Conservation (phyloP, 2,888 invertebrate genomes). For the Nephrotoma appendiculata region DNA sequence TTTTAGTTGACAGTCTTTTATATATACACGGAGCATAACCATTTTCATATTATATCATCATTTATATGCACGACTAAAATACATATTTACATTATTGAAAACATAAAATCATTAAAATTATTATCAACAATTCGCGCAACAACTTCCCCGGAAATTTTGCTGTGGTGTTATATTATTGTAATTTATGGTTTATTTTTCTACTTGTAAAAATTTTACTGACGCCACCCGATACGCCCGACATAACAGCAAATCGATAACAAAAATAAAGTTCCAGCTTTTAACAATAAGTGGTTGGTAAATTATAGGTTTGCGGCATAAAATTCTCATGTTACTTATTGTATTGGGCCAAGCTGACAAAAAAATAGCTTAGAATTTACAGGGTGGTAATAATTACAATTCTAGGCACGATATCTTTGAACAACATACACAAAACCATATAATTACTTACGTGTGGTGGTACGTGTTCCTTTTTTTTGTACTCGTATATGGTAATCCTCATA, state of each 20-base stretch:
- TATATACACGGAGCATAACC: background rate
- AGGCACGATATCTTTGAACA: background rate
- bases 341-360: too few relatives aligned
- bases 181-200: background rate
- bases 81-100: background rate
- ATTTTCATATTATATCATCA: too few relatives aligned
- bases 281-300: too few relatives aligned
- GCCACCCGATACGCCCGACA: background rate
- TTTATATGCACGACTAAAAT: background rate
- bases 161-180: background rate
- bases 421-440: background rate
- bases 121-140: background rate
- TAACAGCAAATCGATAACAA: too few relatives aligned
- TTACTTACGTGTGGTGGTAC: background rate
- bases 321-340: too few relatives aligned
- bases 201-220: background rate
- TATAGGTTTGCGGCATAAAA: too few relatives aligned
- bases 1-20: background rate
- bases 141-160: background rate
- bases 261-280: too few relatives aligned
- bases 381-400: background rate
- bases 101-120: background rate
- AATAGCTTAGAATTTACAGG: too few relatives aligned
- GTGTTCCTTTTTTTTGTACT: background rate
- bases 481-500: background rate